Conservation (phyloP, 2,113 vertebrate genomes). For the Oreochromis tanganicae region DNA sequence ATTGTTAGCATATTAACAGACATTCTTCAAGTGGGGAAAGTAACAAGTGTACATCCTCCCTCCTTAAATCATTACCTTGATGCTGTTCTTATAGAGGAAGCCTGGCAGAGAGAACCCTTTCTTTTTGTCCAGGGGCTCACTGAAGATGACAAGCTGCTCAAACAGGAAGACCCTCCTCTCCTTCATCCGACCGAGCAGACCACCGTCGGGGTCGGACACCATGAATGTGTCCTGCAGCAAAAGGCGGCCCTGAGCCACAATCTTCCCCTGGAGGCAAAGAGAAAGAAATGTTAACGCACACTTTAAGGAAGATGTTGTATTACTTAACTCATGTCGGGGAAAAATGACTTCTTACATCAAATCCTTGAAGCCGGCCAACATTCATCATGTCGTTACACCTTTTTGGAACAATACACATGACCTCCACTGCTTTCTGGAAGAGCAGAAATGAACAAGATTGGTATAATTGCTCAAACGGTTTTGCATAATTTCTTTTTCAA, state of each 20-base stretch:
- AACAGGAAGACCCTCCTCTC: conserved; percentile 97
- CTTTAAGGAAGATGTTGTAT: neutral
- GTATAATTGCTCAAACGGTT: neutral
- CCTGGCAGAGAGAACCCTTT: conserved; percentile 94
- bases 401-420: conserved; percentile 97
- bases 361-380: conserved; percentile 95
- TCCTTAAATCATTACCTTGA: conserved; percentile 80
- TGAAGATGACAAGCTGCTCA: conserved; percentile 97
- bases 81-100: conserved; percentile 95
- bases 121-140: conserved; percentile 95
- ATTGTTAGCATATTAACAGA: neutral
- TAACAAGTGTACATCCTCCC: neutral
- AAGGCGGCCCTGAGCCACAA: conserved; percentile 95
- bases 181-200: conserved; percentile 84
- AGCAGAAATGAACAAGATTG: neutral
- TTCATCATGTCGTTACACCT: conserved; percentile 99
- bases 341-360: conserved; percentile 81
- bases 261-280: conserved; percentile 82
- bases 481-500: neutral
- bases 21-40: neutral
- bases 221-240: conserved; percentile 95
- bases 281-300: neutral
- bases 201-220: conserved; percentile 85
- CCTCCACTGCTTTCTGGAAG: conserved; percentile 91
- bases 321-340: neutral